These are phyloP conservation scores for Brachypterus glaber DNA, from an alignment of 2,888 invertebrate species.

Conservation along the genomic window DNA sequence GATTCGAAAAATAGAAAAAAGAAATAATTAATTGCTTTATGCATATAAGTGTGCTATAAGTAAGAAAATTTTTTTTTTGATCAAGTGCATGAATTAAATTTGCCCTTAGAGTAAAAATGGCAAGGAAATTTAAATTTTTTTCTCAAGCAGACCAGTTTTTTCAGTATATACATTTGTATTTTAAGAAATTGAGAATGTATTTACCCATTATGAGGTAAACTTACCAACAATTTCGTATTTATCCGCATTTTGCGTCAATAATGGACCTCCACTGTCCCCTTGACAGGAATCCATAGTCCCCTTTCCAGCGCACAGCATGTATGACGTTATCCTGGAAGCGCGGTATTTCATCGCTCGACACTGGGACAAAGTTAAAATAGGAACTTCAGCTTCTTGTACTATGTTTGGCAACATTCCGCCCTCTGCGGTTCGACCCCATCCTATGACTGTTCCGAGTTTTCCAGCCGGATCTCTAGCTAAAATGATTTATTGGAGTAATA, in stretches of 20 bases:
- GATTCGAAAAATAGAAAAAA: too few relatives aligned
- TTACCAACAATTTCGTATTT: conserved; percentile 72
- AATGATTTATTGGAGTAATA: too few relatives aligned
- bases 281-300: conserved; percentile 79
- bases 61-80: too few relatives aligned
- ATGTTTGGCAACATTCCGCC: conserved; percentile 69
- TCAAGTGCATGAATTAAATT: too few relatives aligned
- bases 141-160: too few relatives aligned
- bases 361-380: conserved; percentile 67
- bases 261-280: conserved; percentile 80
- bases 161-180: too few relatives aligned
- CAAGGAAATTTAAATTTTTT: too few relatives aligned
- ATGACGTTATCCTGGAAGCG: conserved; percentile 69
- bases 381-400: conserved; percentile 77
- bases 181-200: not conserved
- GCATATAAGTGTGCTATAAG: too few relatives aligned
- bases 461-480: conserved; percentile 58
- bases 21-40: too few relatives aligned
- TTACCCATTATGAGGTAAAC: conserved; percentile 29
- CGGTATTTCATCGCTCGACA: conserved; percentile 78
- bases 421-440: conserved; percentile 79
- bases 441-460: conserved; percentile 67
- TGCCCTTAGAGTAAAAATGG: too few relatives aligned
- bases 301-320: conserved; percentile 79
- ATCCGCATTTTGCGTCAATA: conserved; percentile 64